phyloP scores from a whole-genome alignment of 1,140 invertebrate genomes.

The Paralvinella palmiformis region DNA sequence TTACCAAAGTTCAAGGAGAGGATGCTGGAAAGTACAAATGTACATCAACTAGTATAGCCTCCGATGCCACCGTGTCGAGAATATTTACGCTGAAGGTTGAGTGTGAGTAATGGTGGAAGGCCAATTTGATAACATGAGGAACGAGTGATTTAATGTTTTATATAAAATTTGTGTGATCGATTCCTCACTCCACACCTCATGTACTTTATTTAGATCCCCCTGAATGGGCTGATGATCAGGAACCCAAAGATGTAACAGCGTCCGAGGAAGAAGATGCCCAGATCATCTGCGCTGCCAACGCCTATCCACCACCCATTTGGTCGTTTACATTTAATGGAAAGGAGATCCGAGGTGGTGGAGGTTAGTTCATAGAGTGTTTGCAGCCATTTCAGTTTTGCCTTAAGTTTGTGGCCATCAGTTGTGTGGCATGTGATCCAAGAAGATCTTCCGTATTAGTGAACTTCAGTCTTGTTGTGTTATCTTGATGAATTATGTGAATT shows the following conservation, averaged over 20 bases:
- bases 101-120: constrained; percentile 15
- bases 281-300: constrained; percentile 81
- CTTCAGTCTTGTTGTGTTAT: no score
- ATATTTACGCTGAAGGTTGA: not conserved
- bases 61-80: constrained; percentile 54
- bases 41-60: constrained; percentile 84
- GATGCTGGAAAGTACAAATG: constrained; percentile 85
- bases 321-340: constrained; percentile 96
- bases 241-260: constrained; percentile 78
- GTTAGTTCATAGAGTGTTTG: no score
- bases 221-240: constrained; percentile 81
- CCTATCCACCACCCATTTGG: constrained; percentile 81
- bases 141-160: no score
- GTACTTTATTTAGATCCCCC: not conserved
- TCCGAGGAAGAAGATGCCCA: constrained; percentile 85
- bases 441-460: no score
- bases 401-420: no score
- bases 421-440: no score
- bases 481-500: no score
- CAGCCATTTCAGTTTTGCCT: no score
- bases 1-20: constrained; percentile 75
- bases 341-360: constrained; percentile 66
- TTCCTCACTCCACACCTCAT: constrained; percentile 2
- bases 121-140: no score
- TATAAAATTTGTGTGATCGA: constrained; percentile 12